Evolutionary conservation across 2,888 invertebrate genomes (phyloP).

Genomic region (Cosmia pyralina): DNA sequence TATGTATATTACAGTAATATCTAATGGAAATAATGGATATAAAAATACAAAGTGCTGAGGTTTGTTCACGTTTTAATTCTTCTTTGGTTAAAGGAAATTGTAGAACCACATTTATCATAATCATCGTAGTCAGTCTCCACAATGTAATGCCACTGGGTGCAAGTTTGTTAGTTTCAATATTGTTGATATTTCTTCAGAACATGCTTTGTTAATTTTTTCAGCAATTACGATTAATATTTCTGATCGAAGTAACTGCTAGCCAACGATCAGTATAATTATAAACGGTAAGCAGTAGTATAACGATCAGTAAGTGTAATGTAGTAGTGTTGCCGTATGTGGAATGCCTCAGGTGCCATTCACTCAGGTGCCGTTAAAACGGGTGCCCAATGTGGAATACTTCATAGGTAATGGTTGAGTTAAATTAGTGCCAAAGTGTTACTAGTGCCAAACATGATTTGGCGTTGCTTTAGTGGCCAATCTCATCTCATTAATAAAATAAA

Average conservation of each 20-base stretch:
- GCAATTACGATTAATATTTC: not conserved
- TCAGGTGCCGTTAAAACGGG: too few species aligned
- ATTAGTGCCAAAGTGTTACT: slow-evolving; percentile 4
- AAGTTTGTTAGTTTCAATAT: not conserved
- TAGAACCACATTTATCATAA: not conserved
- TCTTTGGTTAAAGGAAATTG: not conserved
- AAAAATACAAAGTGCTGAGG: not conserved
- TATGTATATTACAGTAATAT: too few species aligned
- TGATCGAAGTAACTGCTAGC: not conserved
- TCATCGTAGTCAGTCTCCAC: not conserved
- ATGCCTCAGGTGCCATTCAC: too few species aligned
- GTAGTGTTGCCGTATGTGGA: too few species aligned
- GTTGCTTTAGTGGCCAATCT: slow-evolving; percentile 8
- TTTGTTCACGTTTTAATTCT: not conserved
- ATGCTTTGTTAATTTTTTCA: not conserved
- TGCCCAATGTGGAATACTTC: too few species aligned
- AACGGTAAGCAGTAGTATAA: too few species aligned
- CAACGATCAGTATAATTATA: not conserved
- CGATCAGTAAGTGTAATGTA: too few species aligned
- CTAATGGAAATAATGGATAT: too few species aligned
- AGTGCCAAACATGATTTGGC: slow-evolving; percentile 17
- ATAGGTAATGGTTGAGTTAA: not conserved
- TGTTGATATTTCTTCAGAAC: not conserved
- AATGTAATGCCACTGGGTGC: not conserved
- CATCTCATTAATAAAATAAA: not conserved